A percentile compares a stretch with the other conserved stretches of the same genome.
Evolutionary conservation across 2,888 invertebrate species (phyloP).

Genomic region (Chaetogeoica ovagalla): DNA sequence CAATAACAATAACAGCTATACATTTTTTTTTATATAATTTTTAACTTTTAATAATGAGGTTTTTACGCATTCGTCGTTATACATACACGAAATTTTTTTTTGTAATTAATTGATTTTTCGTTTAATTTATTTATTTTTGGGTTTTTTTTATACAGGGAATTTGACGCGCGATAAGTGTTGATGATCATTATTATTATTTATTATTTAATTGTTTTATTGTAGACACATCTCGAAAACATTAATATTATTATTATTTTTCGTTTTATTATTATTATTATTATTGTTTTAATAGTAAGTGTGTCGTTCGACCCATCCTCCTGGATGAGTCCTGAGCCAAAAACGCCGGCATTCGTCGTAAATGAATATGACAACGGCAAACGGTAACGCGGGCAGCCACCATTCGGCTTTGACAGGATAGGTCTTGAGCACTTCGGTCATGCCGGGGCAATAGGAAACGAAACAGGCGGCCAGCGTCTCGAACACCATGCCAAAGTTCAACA

Average conservation of each 20-base stretch:
- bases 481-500: conserved; percentile 67
- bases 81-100: neutral
- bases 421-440: conserved; percentile 70
- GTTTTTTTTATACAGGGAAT: conserved; percentile 49
- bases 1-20: conserved; percentile 54
- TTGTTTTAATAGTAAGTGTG: conserved; percentile 72
- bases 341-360: conserved; percentile 74
- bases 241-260: too few species aligned
- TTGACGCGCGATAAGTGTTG: conserved; percentile 42
- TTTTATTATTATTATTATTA: too few species aligned
- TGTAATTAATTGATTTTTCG: conserved; percentile 51
- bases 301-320: conserved; percentile 72
- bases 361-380: conserved; percentile 75
- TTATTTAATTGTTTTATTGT: conserved; percentile 41
- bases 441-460: conserved; percentile 70
- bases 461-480: conserved; percentile 69
- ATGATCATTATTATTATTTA: neutral
- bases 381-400: conserved; percentile 73
- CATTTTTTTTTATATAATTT: conserved; percentile 23
- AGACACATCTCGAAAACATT: conserved; percentile 14
- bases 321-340: conserved; percentile 69
- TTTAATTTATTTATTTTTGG: neutral
- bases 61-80: conserved; percentile 27
- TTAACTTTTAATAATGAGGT: conserved; percentile 52
- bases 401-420: conserved; percentile 71